These are phyloP conservation scores for Tiliqua scincoides DNA, from an alignment of 2,113 vertebrate species.

Conservation along the genomic window DNA sequence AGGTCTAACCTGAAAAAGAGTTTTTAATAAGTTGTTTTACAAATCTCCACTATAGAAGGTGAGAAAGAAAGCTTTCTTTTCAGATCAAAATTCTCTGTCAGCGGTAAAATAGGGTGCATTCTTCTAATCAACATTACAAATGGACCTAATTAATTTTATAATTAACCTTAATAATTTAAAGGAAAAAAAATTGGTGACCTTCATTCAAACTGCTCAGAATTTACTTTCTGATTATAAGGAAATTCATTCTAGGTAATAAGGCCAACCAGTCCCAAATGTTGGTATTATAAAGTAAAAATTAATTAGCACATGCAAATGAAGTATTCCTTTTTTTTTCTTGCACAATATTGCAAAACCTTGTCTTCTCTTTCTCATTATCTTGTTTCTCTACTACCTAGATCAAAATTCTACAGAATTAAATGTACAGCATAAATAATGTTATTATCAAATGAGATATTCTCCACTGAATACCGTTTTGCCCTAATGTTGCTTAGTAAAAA, in stretches of 20 bases:
- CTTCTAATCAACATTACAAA: constrained; percentile 68
- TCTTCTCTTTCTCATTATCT: constrained; percentile 32
- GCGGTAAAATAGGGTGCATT: constrained; percentile 50
- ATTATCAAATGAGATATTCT: too few species aligned
- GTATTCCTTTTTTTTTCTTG: constrained; percentile 46
- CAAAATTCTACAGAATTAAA: background rate
- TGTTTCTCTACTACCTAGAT: constrained; percentile 26
- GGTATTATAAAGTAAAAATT: constrained; percentile 34
- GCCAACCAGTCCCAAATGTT: constrained; percentile 52
- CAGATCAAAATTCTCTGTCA: constrained; percentile 34
- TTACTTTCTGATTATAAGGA: constrained; percentile 63
- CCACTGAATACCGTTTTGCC: background rate
- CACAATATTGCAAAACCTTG: constrained; percentile 27
- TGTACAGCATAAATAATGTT: background rate
- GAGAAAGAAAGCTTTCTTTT: constrained; percentile 25
- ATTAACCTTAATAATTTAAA: constrained; percentile 73
- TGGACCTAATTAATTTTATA: constrained; percentile 71
- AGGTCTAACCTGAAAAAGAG: background rate
- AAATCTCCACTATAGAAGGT: background rate
- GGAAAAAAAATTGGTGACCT: constrained; percentile 56
- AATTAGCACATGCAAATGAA: constrained; percentile 54
- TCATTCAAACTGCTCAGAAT: constrained; percentile 65
- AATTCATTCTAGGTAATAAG: constrained; percentile 66
- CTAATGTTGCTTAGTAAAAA: too few species aligned
- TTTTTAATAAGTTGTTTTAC: constrained; percentile 20